phyloP scores from a whole-genome alignment of 2,888 invertebrate genomes.

The Malachius bipustulatus region DNA sequence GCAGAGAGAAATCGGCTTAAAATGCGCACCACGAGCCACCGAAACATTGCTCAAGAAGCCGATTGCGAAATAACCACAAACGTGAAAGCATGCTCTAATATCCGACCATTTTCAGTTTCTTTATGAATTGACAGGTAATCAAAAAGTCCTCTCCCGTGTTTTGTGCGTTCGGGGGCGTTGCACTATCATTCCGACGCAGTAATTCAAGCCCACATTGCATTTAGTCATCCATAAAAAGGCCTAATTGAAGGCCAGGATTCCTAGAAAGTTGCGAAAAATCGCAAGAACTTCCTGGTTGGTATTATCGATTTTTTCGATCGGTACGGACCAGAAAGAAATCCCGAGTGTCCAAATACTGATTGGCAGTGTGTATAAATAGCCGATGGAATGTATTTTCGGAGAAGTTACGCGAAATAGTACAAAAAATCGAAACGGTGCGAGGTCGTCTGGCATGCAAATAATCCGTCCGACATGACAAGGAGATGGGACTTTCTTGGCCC shows the following conservation, averaged over 20 bases:
- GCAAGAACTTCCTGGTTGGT: background rate
- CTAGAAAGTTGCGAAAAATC: background rate
- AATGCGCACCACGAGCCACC: too few relatives aligned
- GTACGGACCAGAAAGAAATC: background rate
- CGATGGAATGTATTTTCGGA: constrained; percentile 21
- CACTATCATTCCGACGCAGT: too few relatives aligned
- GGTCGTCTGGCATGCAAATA: constrained; percentile 19
- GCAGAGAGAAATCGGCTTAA: too few relatives aligned
- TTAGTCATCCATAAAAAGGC: background rate
- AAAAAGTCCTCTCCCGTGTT: too few relatives aligned
- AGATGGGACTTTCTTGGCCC: too few relatives aligned
- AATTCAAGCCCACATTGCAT: too few relatives aligned
- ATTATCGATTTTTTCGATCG: background rate
- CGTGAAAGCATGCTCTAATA: too few relatives aligned
- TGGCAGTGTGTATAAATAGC: constrained; percentile 14
- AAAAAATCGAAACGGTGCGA: constrained; percentile 23
- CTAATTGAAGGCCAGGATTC: background rate
- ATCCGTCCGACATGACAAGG: constrained; percentile 12
- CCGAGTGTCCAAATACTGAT: background rate
- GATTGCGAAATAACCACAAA: too few relatives aligned
- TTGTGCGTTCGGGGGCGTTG: too few relatives aligned
- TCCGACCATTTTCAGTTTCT: too few relatives aligned
- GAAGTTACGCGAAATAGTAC: constrained; percentile 14
- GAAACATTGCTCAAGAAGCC: too few relatives aligned
- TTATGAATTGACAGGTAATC: too few relatives aligned